Base-by-base conservation (phyloP, 2,797 vertebrate species). In the Apodemus agrarius region DNA sequence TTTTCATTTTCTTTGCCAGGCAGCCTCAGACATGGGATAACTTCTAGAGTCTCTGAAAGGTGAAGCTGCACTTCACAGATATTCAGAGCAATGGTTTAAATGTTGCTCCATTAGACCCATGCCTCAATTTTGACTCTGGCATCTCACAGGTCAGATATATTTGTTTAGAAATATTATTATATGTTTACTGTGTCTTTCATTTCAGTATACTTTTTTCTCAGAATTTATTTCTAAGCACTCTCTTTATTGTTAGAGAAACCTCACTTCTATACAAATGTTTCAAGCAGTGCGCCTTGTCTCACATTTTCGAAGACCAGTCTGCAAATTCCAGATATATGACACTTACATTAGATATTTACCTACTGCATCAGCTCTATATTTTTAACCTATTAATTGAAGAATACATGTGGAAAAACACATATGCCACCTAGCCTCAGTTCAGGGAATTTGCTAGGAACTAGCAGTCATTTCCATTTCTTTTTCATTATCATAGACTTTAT, bases 211-310 rank as follows among this genome's bases (percentile, higher is more conserved):
- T 54, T 61, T 46, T 84, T 6, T 13, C 37, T 81, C 19, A 65
- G n/a, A 86, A 82, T 21, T 82, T 34, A 59, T 89, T 94, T 95
- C 11, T 74, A 81, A 96, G 91, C 43, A n/a, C 3, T 34, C n/a
- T 67, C 4, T 92, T 54, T 57, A 5, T 31, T n/a, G 21, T 22
- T 24, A 29, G 72, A 40, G 12, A 88, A 85, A 83, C 78, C 34
- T 40, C 54, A 46, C 29, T 74, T 95, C 22, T n/a, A 84, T 49
- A 7, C 49, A 72, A 17, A 3, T 43, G 90, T 90, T 92, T 78
- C 1, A 80, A 67, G 46, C 57, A 89, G 79, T 17, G 17, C 75
- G 75, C 88, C 37, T 54, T 24, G 22, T 82, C 72, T 95, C 1
- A 8, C 11, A 54, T 78, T 94, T 59, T 81, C 13, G 14, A 93